These are phyloP conservation scores for Typhlomys cinereus DNA, from an alignment of 2,113 vertebrate genomes.

Conservation along the genomic window DNA sequence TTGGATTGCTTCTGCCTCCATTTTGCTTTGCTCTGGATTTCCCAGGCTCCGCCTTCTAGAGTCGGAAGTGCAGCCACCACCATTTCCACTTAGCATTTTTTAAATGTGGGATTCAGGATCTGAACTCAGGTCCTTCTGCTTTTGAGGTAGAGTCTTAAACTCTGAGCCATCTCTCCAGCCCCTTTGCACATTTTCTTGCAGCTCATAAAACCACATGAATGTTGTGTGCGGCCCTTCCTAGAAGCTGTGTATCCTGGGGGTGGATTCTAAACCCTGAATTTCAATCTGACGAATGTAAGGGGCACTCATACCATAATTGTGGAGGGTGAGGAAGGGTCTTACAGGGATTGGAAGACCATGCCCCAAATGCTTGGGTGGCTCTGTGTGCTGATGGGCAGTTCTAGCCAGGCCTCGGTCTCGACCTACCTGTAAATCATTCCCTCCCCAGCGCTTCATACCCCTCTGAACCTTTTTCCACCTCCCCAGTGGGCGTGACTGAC, in stretches of 20 bases:
- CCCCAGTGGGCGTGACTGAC: fast-evolving
- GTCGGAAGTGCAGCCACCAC: too few relatives aligned
- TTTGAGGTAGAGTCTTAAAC: too few relatives aligned
- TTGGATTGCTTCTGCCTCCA: too few relatives aligned
- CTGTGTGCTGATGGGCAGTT: fast-evolving
- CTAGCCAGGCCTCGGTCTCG: neutral
- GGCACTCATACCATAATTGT: too few relatives aligned
- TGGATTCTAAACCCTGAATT: neutral
- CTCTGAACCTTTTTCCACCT: too few relatives aligned
- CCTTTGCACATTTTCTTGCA: neutral
- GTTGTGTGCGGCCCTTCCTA: neutral
- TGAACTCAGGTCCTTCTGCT: too few relatives aligned
- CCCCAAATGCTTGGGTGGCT: neutral
- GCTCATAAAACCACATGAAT: neutral
- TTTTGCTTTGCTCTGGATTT: too few relatives aligned
- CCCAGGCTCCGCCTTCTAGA: too few relatives aligned
- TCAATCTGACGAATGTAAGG: neutral
- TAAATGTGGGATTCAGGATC: too few relatives aligned
- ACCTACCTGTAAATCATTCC: neutral
- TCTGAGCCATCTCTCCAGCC: too few relatives aligned
- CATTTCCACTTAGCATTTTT: too few relatives aligned
- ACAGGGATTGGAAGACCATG: fast-evolving
- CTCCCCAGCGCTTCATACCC: neutral
- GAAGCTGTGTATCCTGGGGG: too few relatives aligned
- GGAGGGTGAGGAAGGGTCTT: neutral